phyloP scores from a whole-genome alignment of 2,888 invertebrate species.

The Agonopterix arenella region DNA sequence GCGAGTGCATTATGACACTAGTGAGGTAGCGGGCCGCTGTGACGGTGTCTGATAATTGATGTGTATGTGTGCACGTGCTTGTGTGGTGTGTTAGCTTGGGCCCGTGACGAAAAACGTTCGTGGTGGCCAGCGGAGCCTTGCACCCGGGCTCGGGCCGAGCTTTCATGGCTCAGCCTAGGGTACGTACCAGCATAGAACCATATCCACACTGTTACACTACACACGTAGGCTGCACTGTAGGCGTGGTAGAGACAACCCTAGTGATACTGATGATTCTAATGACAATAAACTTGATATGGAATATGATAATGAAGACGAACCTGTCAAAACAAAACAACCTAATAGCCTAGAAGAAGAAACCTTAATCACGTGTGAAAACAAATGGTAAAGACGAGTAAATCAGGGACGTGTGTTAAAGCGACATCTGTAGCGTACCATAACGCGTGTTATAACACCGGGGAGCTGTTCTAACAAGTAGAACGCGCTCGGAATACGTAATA shows the following conservation, averaged over 20 bases:
- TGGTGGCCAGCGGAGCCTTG: constrained; percentile 76
- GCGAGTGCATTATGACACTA: constrained; percentile 76
- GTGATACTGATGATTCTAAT: constrained; percentile 4
- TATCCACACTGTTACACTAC: constrained; percentile 10
- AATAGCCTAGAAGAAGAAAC: constrained; percentile 1
- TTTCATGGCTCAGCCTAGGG: constrained; percentile 94
- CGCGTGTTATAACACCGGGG: constrained; percentile 41
- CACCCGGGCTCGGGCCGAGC: constrained; percentile 83
- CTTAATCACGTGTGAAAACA: constrained; percentile 4
- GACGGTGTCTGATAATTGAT: constrained; percentile 67
- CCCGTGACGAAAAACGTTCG: constrained; percentile 71
- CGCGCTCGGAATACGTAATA: constrained; percentile 56
- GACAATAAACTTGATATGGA: neutral
- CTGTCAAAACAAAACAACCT: constrained; percentile 21
- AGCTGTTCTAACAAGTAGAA: constrained; percentile 54
- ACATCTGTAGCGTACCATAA: constrained; percentile 33
- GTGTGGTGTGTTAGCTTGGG: constrained; percentile 71
- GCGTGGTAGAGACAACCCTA: constrained; percentile 3
- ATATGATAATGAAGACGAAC: constrained; percentile 20
- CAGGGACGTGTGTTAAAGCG: constrained; percentile 26
- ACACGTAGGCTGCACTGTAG: constrained; percentile 20
- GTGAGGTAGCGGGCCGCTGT: constrained; percentile 76
- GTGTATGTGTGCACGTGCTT: constrained; percentile 73
- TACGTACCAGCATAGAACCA: constrained; percentile 65
- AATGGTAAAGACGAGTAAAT: constrained; percentile 24